A percentile compares a stretch with the other conserved stretches of the same genome.
Evolutionary conservation across 2,888 invertebrate species (phyloP).

Genomic region (Spodoptera picta): DNA sequence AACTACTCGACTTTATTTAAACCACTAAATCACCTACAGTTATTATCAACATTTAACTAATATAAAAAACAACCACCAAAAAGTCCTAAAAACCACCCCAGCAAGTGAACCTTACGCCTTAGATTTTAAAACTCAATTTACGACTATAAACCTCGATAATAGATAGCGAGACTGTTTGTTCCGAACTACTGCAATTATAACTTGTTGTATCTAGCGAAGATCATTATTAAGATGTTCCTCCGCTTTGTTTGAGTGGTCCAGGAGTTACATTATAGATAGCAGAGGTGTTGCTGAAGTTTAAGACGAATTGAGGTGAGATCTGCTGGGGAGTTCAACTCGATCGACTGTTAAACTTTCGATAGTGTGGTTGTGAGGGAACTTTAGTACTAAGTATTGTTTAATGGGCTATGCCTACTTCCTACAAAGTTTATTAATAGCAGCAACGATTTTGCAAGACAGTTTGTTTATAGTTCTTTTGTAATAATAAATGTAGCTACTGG

Average conservation of each 20-base stretch:
- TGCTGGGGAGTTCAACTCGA: too few species aligned
- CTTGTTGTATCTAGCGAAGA: slow-evolving; percentile 20
- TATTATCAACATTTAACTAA: too few species aligned
- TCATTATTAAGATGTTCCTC: slow-evolving; percentile 45
- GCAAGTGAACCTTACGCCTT: slow-evolving; percentile 40
- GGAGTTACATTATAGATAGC: slow-evolving; percentile 37
- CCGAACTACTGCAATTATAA: slow-evolving; percentile 52
- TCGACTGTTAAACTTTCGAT: too few species aligned
- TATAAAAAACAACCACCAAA: neutral
- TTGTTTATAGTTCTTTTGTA: too few species aligned
- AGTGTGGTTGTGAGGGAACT: too few species aligned
- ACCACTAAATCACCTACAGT: neutral
- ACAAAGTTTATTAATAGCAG: too few species aligned
- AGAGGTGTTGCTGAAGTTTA: slow-evolving; percentile 25
- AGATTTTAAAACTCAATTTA: slow-evolving; percentile 68
- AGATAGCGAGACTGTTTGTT: slow-evolving; percentile 52
- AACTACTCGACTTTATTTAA: neutral
- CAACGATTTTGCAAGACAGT: too few species aligned
- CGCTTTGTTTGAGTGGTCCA: slow-evolving; percentile 33
- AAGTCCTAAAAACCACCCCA: slow-evolving; percentile 7
- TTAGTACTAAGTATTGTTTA: too few species aligned
- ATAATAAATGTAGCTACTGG: too few species aligned
- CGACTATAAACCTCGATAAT: slow-evolving; percentile 62
- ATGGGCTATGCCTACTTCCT: too few species aligned
- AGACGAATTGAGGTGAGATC: slow-evolving; percentile 13